A percentile compares a stretch with the other conserved stretches of the same genome.
Evolutionary conservation across 92 coral and sea anemone genomes (phyloP).

Genomic region (Actinernus sp.): DNA sequence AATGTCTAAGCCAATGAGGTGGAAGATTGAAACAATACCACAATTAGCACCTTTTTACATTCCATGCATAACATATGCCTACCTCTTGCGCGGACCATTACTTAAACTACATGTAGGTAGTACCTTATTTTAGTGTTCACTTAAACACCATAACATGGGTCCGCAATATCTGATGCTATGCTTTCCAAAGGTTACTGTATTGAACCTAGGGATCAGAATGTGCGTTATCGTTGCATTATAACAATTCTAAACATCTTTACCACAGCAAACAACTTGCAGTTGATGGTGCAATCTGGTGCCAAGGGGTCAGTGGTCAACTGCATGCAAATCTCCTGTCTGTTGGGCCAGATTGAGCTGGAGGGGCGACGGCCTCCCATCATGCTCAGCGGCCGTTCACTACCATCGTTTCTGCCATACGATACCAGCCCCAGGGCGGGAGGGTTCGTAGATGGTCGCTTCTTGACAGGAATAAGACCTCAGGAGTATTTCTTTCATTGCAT

Average conservation of each 20-base stretch:
- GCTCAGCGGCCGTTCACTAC: constrained; percentile 97
- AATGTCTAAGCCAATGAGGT: too few species aligned
- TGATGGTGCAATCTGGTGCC: constrained; percentile 98
- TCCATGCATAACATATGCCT: too few species aligned
- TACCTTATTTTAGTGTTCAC: too few species aligned
- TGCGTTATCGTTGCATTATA: too few species aligned
- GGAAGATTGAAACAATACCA: too few species aligned
- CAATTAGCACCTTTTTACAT: too few species aligned
- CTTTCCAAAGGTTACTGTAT: too few species aligned
- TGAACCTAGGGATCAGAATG: background rate
- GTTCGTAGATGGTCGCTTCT: constrained; percentile 97
- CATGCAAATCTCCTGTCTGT: constrained; percentile 94
- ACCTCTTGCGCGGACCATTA: too few species aligned
- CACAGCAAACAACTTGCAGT: constrained; percentile 87
- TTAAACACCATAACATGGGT: too few species aligned
- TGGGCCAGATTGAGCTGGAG: constrained; percentile 95
- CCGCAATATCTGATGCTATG: too few species aligned
- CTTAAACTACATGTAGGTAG: too few species aligned
- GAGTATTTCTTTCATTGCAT: constrained; percentile 99
- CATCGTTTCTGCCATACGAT: constrained; percentile 95
- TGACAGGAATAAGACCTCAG: constrained; percentile 97
- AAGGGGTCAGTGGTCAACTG: constrained; percentile 97
- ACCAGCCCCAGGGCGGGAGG: constrained; percentile 99
- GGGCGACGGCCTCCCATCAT: constrained; percentile 98
- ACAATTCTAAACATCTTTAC: too few species aligned